Evolutionary conservation across 2,888 invertebrate genomes (phyloP).

Genomic region (Mythimna albipuncta): DNA sequence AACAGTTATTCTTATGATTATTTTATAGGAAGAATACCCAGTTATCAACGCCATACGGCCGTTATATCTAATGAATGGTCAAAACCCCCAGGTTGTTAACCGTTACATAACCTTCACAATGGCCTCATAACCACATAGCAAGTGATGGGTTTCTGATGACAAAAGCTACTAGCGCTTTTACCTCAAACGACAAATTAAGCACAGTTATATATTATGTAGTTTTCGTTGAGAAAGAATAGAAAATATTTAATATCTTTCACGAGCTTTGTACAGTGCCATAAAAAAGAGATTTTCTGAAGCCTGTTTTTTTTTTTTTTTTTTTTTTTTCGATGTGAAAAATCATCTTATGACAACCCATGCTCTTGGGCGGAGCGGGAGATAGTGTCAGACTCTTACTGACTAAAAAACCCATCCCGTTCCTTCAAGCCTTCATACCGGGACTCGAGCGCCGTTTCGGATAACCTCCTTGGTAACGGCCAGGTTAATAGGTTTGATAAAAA

Average conservation of each 20-base stretch:
- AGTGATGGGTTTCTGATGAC: constrained; percentile 53
- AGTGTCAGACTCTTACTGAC: too few relatives aligned
- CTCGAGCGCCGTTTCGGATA: too few relatives aligned
- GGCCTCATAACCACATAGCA: constrained; percentile 16
- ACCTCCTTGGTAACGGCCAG: too few relatives aligned
- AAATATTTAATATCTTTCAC: background rate
- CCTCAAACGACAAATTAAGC: constrained; percentile 24
- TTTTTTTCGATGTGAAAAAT: too few relatives aligned
- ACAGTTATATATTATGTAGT: constrained; percentile 31
- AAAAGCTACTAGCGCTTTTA: constrained; percentile 25
- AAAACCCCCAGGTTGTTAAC: constrained; percentile 6
- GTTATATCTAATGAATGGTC: constrained; percentile 8
- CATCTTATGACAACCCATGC: too few relatives aligned
- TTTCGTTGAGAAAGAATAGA: constrained; percentile 7
- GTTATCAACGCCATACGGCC: constrained; percentile 14
- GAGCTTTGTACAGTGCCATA: too few relatives aligned
- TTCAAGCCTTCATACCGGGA: too few relatives aligned
- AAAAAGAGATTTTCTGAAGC: too few relatives aligned
- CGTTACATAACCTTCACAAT: constrained; percentile 34
- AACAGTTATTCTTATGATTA: constrained; percentile 33
- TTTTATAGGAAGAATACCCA: constrained; percentile 24
- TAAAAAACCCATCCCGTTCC: too few relatives aligned
- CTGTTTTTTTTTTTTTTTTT: too few relatives aligned
- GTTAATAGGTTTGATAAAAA: too few relatives aligned
- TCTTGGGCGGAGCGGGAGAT: too few relatives aligned